Base-by-base conservation (phyloP, 2,113 vertebrate species). In the Campylomormyrus numenius region DNA sequence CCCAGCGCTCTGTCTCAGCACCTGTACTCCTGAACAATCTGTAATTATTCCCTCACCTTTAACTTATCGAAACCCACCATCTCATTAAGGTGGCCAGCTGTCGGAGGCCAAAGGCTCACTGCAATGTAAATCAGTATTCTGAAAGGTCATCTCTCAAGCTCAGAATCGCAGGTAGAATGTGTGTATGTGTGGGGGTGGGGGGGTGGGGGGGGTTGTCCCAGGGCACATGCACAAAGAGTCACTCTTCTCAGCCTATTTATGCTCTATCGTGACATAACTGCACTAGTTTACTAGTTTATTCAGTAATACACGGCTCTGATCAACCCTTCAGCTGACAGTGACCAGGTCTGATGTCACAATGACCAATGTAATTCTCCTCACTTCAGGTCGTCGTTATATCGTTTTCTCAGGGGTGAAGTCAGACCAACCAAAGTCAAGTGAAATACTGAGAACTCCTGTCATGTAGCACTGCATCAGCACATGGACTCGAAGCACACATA, bases 41-140 rank as follows among this genome's bases (percentile, higher is more conserved):
- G 89, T 92, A 94, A 93, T 93, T 92, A 94, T 87, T 92, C 46
- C 90, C 92, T 94, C 94, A 95, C 95, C 95, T 95, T 95, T 95
- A 90, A 91, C 90, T 90, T 95, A 95, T 96, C 95, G 91, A 92
- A 91, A 88, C 89, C 85, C 74, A 92, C 92, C 94, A 96, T 96
- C 95, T 95, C 94, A 96, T 95, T 95, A 95, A 92, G 84, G 90
- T 87, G 70, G 92, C 93, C 95, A 96, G 94, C 95, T 96, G 95
- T 93, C 90, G 91, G 85, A 92, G 91, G 94, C 94, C 94, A 94
- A 94, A 94, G 94, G 95, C 94, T 92, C 90, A 91, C 90, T 92
- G 85, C 89, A 85, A 91, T 93, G 90, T 90, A 90, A 93, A 90
- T 53, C 80, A 93, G 42, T 88, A 91, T 90, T 21, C 89, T 90